Base-by-base conservation (phyloP, 2,888 invertebrate species). In the Nemotelus pantherinus region DNA sequence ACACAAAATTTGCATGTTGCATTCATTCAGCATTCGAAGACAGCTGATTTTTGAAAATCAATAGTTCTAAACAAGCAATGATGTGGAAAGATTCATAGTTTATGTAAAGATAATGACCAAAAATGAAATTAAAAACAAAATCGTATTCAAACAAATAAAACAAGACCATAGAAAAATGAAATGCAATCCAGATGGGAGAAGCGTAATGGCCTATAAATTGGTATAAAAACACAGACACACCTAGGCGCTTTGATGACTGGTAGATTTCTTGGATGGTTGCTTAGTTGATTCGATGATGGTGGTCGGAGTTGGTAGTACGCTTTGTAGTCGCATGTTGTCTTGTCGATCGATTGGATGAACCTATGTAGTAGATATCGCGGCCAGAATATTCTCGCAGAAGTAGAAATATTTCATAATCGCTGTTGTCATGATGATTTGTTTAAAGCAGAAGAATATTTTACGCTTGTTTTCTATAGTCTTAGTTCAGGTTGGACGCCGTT, bases 241-340 rank as follows among this genome's bases (percentile, higher is more conserved):
- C 80, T 80, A 80, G 80, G 80, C 79, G 80, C 79, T 78, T 77
- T 77, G 77, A 70, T 77, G 67, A 45, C 45, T 76, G 68, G 68
- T 65, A 65, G 65, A 43, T 48, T 71, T 77, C 57, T 74, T 64
- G 74, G 64, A 67, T 72, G 60, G 39, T 47, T 67, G 72, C 58
- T 60, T 60, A 48, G 58, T 47, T 60, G 70, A 47, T 76, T 39
- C 5, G 45, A 47, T 60, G 7, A 6, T 63, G 43, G 65, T 75
- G 39, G 74, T 9, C 48, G 63, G 60, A 63, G 70, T 47, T 70
- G 64, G 53, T 53, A 63, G 47, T 7, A 74, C 74, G 74, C 74
- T 48, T 48, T 60, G 74, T 63, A 47, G 74, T 72, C 72, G 60
- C 58, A 58, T 57, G 58, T 74, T 58, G 60, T 60, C 50, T 63